Conservation (phyloP, 2,113 vertebrate genomes). For the Catharus fuscescens region DNA sequence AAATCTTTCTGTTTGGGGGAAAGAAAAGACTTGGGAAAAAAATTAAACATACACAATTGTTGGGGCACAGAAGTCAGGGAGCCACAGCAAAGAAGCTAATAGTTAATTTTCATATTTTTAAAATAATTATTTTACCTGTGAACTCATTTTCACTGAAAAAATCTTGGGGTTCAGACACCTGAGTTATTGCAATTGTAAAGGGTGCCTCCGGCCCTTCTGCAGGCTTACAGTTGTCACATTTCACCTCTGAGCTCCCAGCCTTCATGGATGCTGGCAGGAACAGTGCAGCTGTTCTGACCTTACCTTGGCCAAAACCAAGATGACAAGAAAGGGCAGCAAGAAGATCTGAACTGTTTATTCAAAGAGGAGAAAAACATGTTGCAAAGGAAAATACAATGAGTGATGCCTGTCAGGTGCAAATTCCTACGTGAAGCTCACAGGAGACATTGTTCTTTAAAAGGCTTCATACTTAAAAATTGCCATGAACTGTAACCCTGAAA, state of each 20-base stretch:
- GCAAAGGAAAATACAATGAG: background rate
- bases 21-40: background rate
- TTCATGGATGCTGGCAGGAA: background rate
- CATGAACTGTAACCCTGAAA: background rate
- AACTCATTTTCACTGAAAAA: background rate
- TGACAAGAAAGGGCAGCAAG: background rate
- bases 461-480: background rate
- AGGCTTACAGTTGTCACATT: background rate
- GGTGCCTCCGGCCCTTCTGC: background rate
- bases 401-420: background rate
- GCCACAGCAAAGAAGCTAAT: background rate
- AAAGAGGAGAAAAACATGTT: background rate
- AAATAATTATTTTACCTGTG: background rate
- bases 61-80: background rate
- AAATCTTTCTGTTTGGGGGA: background rate
- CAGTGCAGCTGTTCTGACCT: background rate
- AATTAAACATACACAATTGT: background rate
- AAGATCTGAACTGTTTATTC: background rate
- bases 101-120: background rate
- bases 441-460: background rate
- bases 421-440: background rate
- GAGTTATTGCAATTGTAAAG: background rate
- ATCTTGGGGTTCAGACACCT: background rate
- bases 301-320: background rate
- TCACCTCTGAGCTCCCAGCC: background rate